Conservation (phyloP, 2,797 vertebrate species). For the Notamacropus eugenii region DNA sequence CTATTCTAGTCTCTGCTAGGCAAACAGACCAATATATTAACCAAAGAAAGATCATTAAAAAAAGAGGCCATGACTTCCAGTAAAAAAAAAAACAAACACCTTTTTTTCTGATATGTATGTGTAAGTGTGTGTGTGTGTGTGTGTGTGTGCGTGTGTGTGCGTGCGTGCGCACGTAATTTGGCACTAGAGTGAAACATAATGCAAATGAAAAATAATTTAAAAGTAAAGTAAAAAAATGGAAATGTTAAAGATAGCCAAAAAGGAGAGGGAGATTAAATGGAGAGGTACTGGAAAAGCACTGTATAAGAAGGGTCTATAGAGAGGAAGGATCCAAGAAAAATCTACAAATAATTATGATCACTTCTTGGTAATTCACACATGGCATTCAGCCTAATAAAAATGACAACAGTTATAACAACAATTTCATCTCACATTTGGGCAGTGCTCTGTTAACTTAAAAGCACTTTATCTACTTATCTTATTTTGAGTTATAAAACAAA, state of each 20-base stretch:
- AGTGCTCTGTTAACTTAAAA: background rate
- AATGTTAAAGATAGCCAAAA: background rate
- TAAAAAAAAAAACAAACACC: background rate
- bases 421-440: background rate
- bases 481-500: background rate
- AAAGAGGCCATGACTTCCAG: background rate
- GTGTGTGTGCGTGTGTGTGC: background rate
- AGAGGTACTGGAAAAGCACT: background rate
- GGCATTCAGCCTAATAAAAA: background rate
- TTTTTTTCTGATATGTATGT: background rate
- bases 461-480: background rate
- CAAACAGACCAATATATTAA: background rate
- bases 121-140: no score
- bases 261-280: background rate
- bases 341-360: background rate
- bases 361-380: background rate
- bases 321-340: background rate
- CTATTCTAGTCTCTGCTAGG: background rate
- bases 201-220: background rate
- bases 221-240: background rate
- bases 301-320: background rate
- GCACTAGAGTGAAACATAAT: background rate
- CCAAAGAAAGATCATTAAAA: background rate
- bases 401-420: background rate
- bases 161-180: background rate